A percentile compares a stretch with the other conserved stretches of the same genome.
These are phyloP conservation scores for Diploscapter pachys DNA, from an alignment of 1,140 invertebrate species.

Conservation along the genomic window DNA sequence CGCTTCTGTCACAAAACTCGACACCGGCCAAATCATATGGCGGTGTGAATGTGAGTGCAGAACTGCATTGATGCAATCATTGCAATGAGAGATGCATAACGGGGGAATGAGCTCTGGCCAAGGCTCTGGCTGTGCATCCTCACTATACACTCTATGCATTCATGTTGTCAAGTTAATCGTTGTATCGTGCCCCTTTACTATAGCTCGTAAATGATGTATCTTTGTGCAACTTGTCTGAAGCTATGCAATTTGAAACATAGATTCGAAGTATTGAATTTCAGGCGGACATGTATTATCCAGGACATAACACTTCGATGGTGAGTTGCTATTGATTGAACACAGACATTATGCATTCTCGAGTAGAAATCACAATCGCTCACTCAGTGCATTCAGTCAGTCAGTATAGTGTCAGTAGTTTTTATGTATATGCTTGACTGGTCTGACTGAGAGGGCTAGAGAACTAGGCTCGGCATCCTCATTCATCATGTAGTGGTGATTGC, in stretches of 20 bases:
- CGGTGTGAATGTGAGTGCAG: slow-evolving; percentile 18
- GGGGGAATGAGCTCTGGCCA: too few species aligned
- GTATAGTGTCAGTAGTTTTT: too few species aligned
- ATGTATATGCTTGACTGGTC: too few species aligned
- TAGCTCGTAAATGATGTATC: too few species aligned
- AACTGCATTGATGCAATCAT: neutral
- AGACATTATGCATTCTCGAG: neutral
- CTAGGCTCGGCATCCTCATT: too few species aligned
- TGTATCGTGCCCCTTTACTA: too few species aligned
- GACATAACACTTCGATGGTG: slow-evolving; percentile 32
- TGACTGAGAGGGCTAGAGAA: too few species aligned
- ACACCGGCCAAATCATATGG: slow-evolving; percentile 27
- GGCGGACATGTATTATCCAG: slow-evolving; percentile 30
- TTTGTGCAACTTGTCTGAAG: neutral
- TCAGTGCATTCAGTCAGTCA: too few species aligned
- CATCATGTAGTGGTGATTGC: too few species aligned
- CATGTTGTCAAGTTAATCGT: too few species aligned
- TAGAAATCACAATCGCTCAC: slow-evolving; percentile 11
- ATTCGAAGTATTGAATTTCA: neutral
- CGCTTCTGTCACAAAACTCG: slow-evolving; percentile 33
- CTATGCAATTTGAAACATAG: neutral
- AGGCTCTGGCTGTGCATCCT: too few species aligned
- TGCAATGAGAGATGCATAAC: neutral
- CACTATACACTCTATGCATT: too few species aligned
- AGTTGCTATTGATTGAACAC: neutral